Conservation (phyloP, 37 sponge, comb jelly and placozoan genomes). For the Theonella swinhoei region DNA sequence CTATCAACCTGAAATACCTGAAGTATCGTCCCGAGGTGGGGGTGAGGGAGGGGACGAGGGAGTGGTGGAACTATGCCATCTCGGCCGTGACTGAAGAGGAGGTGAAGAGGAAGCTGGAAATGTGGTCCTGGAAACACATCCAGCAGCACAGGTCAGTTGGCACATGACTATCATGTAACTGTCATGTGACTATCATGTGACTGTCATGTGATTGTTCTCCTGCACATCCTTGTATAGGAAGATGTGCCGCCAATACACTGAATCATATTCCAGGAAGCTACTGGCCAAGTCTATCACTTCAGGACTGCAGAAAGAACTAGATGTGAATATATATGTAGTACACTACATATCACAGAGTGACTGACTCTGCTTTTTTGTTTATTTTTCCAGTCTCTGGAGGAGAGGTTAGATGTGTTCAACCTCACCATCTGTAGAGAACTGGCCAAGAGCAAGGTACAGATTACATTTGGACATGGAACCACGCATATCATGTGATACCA, state of each 20-base stretch:
- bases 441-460: slow-evolving; percentile 67
- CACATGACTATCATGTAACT: background rate
- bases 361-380: too few relatives aligned
- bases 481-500: too few relatives aligned
- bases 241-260: slow-evolving; percentile 33
- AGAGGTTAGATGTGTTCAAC: slow-evolving; percentile 63
- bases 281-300: slow-evolving; percentile 19
- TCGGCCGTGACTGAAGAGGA: slow-evolving; percentile 70
- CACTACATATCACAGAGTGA: too few relatives aligned
- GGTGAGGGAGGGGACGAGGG: slow-evolving; percentile 29
- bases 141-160: slow-evolving; percentile 75
- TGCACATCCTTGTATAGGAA: too few relatives aligned
- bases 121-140: slow-evolving; percentile 85
- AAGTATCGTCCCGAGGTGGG: slow-evolving; percentile 38
- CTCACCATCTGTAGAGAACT: slow-evolving; percentile 59
- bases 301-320: slow-evolving; percentile 32
- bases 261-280: slow-evolving; percentile 58
- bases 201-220: background rate
- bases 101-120: slow-evolving; percentile 52
- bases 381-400: slow-evolving; percentile 67
- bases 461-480: too few relatives aligned
- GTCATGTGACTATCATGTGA: slow-evolving; percentile 12
- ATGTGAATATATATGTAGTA: slow-evolving; percentile 8
- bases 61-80: slow-evolving; percentile 85
- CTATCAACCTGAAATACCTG: slow-evolving; percentile 52